Conservation (phyloP, 2,888 invertebrate genomes). For the Drosophila stalkeri region DNA sequence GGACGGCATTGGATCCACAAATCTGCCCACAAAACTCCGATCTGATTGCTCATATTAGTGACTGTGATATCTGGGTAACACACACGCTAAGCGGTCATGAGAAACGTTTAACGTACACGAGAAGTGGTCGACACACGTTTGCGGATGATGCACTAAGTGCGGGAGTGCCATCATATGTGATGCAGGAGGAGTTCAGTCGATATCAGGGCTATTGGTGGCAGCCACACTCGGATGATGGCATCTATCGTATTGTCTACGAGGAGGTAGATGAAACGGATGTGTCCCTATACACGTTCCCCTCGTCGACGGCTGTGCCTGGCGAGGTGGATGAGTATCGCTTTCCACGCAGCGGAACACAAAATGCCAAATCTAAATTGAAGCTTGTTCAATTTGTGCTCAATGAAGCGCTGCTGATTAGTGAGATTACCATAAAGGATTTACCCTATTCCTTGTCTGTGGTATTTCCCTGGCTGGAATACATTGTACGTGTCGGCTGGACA, state of each 20-base stretch:
- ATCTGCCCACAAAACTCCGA: slow-evolving; percentile 87
- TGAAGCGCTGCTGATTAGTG: slow-evolving; percentile 88
- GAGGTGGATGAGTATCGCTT: slow-evolving; percentile 94
- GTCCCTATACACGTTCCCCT: slow-evolving; percentile 94
- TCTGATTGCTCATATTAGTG: slow-evolving; percentile 95
- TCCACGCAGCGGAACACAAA: slow-evolving; percentile 94
- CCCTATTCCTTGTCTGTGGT: slow-evolving; percentile 91
- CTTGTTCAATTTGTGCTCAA: slow-evolving; percentile 91
- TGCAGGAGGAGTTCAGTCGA: slow-evolving; percentile 98
- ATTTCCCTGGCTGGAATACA: slow-evolving; percentile 97
- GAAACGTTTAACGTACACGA: slow-evolving; percentile 89
- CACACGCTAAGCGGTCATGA: slow-evolving; percentile 88
- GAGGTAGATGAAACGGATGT: slow-evolving; percentile 96
- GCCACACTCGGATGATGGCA: slow-evolving; percentile 90
- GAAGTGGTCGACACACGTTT: slow-evolving; percentile 89
- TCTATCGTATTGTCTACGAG: slow-evolving; percentile 93
- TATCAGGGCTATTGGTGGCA: slow-evolving; percentile 99
- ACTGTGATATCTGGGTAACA: slow-evolving; percentile 96
- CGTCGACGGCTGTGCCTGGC: slow-evolving; percentile 91
- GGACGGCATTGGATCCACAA: slow-evolving; percentile 92
- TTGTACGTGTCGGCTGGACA: slow-evolving; percentile 98
- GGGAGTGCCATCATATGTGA: slow-evolving; percentile 98
- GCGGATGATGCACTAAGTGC: slow-evolving; percentile 94
- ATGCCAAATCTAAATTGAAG: slow-evolving; percentile 95
- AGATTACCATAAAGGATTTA: slow-evolving; percentile 91